Evolutionary conservation across 2,888 invertebrate species (phyloP), one percentile per base, ranked within the genome.

Genomic region (Hydrotaea cyrtoneurina): DNA sequence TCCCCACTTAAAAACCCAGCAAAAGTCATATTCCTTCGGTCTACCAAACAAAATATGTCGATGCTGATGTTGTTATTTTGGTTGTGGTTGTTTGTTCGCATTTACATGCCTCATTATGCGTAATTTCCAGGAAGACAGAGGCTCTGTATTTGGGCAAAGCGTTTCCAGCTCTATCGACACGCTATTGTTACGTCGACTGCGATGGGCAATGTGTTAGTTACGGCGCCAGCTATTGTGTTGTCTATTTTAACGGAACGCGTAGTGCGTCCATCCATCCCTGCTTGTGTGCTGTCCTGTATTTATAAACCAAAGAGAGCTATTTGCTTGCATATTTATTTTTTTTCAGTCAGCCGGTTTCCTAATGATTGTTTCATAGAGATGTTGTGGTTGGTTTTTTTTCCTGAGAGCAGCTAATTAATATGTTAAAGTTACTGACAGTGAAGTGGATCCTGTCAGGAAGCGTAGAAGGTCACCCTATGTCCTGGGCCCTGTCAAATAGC

Each of bases 31-130:
- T 17, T 17, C 21, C 43, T 17, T 13, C 36, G 10, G 19, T 17
- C 53, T 17, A n/a, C n/a, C n/a, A n/a, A n/a, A n/a, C n/a, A n/a
- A n/a, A n/a, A n/a, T 53, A 50, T 50, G 50, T 15, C 50, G 50
- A 15, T 43, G 43, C 10, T 43, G 43, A 1, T 43, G 43, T 31
- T 31, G 31, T 31, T 31, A 7, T 31, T 31, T 7, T 31, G 31
- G 13, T 7, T 55, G 26, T 71, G 55, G 55, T 23, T 55, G 55
- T 55, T 55, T 55, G 55, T 21, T 21, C 55, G n/a, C 21, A 46
- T 69, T 78, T 78, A 62, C 78, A 78, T 59, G 71, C 71, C 71
- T 78, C 59, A 78, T 78, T 78, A 71, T 72, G 31, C 50, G 59
- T 50, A 71, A 78, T 72, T 71, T 71, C 46, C 3, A 23, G 19